Conservation (phyloP, 2,888 invertebrate genomes). For the Eupithecia pulchellata region DNA sequence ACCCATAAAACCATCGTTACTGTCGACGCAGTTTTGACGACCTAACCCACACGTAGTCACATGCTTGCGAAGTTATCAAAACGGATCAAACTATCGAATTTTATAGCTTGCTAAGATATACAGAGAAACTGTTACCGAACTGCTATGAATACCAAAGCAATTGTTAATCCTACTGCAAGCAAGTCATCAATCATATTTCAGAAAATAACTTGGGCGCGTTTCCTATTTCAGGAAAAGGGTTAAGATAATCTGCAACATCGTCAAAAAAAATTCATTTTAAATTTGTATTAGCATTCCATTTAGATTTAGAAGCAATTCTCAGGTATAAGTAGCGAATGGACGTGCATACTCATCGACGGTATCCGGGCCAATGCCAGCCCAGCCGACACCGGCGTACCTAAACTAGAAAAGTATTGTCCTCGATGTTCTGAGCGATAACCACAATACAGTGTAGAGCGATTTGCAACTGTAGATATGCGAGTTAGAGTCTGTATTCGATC, state of each 20-base stretch:
- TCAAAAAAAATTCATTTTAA: not conserved
- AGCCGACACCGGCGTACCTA: conserved; percentile 77
- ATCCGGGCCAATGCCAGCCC: conserved; percentile 85
- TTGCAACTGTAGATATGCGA: conserved; percentile 58
- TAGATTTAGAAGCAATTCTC: conserved; percentile 37
- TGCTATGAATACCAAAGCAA: not conserved
- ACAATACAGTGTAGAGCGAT: conserved; percentile 55
- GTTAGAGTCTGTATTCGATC: conserved; percentile 63
- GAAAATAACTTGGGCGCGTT: not conserved
- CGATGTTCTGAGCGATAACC: conserved; percentile 83
- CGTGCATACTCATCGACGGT: conserved; percentile 79
- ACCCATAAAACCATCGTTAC: conserved; percentile 71
- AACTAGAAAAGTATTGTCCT: conserved; percentile 85
- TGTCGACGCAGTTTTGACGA: conserved; percentile 58
- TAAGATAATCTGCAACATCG: not conserved
- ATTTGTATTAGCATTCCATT: conserved; percentile 40
- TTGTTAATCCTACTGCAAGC: conserved; percentile 2
- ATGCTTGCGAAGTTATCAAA: conserved; percentile 51
- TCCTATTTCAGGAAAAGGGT: not conserved
- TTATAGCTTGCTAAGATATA: conserved; percentile 8
- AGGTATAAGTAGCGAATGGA: conserved; percentile 57
- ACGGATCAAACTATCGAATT: conserved; percentile 23
- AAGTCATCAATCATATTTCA: conserved; percentile 22
- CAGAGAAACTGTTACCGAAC: not conserved
- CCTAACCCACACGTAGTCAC: conserved; percentile 65